Evolutionary conservation across 2,113 vertebrate genomes (phyloP).

Genomic region (Acanthisitta chloris): DNA sequence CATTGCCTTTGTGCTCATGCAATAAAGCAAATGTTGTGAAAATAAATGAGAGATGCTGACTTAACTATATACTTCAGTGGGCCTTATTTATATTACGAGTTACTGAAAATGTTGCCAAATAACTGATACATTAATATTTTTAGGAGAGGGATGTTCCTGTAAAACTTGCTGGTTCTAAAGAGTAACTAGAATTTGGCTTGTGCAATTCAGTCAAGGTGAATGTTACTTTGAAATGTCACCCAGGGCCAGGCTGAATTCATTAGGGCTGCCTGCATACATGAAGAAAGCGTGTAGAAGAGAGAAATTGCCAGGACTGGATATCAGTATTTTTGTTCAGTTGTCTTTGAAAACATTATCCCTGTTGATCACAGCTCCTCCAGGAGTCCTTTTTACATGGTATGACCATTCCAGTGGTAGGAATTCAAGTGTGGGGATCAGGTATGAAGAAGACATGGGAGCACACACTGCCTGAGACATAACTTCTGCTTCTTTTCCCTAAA

Average conservation of each 20-base stretch:
- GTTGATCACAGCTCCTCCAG: background rate
- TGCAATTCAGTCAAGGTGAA: background rate
- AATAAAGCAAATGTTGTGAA: conserved; percentile 11
- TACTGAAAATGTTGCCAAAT: background rate
- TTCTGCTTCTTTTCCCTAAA: background rate
- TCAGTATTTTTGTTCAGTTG: background rate
- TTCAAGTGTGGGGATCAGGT: background rate
- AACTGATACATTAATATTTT: background rate
- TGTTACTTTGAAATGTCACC: background rate
- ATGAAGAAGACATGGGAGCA: background rate
- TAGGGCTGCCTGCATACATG: rapidly evolving
- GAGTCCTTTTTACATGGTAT: background rate
- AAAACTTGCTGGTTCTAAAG: background rate
- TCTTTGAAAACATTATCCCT: background rate
- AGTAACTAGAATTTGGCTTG: background rate
- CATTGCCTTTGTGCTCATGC: background rate
- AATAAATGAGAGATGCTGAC: background rate
- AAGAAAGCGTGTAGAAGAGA: background rate
- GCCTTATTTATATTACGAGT: background rate
- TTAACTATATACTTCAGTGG: background rate
- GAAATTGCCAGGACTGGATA: background rate
- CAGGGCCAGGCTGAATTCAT: background rate
- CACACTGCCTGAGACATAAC: background rate
- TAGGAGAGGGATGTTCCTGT: background rate
- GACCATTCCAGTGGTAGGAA: background rate